Evolutionary conservation across 2,888 invertebrate genomes (phyloP), one percentile per base, ranked within the genome.

Genomic region (Hyppa rectilinea): DNA sequence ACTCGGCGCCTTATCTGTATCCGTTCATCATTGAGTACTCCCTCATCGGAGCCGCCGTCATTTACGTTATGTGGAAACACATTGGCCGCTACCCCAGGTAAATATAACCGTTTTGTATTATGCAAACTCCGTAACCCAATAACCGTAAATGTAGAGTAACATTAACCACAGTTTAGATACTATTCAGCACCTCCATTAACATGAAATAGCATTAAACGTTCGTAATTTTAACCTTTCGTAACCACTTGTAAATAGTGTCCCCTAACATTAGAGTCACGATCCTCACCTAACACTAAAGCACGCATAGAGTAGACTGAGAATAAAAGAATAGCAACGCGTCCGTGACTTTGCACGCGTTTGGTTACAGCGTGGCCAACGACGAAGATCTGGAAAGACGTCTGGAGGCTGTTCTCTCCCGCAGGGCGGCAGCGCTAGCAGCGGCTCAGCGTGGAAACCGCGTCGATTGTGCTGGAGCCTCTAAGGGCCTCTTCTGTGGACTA

Each of bases 1-100:
- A 99, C 90, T 98, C 99, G 0, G 98, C 99, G 14, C 99, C 99
- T 0, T 99, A 99, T 92, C 96, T 99, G 62, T 99, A 98, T 94
- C 99, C 99, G 0, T 99, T 99, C 94, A 99, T 99, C 88, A 98
- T 99, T 88, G 98, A 99, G 92, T 99, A 99, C 95, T 99, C 99
- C 78, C 96, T 99, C 81, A 99, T 99, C 88, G 99, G 99, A 29
- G 99, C 99, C 61, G 98, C 99, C 63, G 99, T 99, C 50, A 97
- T 99, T 87, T 99, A 98, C 92, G 98, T 99, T 64, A 99, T 99
- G 98, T 99, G 99, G 99, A 98, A 98, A 91, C 98, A 98, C 90
- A 98, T 99, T 92, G 98, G 98, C 71, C 97, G 98, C 90, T 97
- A 98, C 94, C 98, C 98, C 62, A 97, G 98, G 97, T 97, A 94